Evolutionary conservation across 2,113 vertebrate genomes (phyloP), one percentile per base, ranked within the genome.

Genomic region (Tautogolabrus adspersus): DNA sequence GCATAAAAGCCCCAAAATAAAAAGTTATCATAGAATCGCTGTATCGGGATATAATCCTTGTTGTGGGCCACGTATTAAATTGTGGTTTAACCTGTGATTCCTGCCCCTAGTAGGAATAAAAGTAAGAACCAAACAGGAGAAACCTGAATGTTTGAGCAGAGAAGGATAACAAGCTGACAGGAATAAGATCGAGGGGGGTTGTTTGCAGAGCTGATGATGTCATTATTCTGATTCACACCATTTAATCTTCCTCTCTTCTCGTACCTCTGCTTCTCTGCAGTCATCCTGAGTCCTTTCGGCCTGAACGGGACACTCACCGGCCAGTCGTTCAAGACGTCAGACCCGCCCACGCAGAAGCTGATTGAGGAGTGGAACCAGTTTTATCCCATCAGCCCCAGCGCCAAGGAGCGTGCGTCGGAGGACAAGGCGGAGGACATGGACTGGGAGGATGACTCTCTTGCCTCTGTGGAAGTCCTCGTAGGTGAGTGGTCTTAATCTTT

Each of bases 331-430:
- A 99, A 99, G 94, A 96, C 97, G 91, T 98, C 97, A 16, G 98
- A 98, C 92, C 96, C 96, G 52, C 96, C 97, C 8, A 99, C 97
- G 15, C 96, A 98, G 91, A 99, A 98, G 92, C 93, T 99, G 66
- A 97, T 99, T 59, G 96, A 98, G 86, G 98, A 99, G 94, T 99
- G 98, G 98, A 99, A 98, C 88, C 98, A 99, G 62, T 99, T 99
- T 89, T 99, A 99, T 93, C 98, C 97, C 65, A 97, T 99, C 84
- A 96, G 96, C 30, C 96, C 96, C 37, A 95, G 94, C 82, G 87
- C 96, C 86, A 98, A 98, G 91, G 95, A 96, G 71, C 90, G 95
- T 34, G 91, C 92, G 47, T 89, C 75, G 26, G 97, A 97, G 72
- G 97, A 98, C 67, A 98, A 97, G 83, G 91, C 92, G 57, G 97